A percentile compares a stretch with the other conserved stretches of the same genome.
Evolutionary conservation across 2,797 vertebrate species (phyloP).

Genomic region (Enteromius viviparus): DNA sequence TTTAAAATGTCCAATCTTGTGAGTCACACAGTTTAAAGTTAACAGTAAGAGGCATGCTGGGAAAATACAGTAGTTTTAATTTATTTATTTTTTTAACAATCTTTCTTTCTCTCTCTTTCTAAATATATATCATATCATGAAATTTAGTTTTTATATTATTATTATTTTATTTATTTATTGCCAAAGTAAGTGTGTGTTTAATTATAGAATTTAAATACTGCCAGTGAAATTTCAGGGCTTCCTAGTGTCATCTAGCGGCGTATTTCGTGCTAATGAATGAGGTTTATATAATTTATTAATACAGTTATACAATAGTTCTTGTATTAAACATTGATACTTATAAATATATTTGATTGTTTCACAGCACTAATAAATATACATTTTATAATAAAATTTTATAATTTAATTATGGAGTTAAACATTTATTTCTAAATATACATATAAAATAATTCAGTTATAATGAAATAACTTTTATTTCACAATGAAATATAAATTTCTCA

Average conservation of each 20-base stretch:
- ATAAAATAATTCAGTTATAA: background rate
- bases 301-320: background rate
- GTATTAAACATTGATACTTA: background rate
- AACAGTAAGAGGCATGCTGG: background rate
- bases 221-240: background rate
- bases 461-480: background rate
- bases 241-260: background rate
- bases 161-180: background rate
- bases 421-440: no score
- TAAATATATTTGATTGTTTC: background rate
- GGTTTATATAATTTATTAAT: background rate
- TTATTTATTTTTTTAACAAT: background rate
- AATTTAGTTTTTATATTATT: background rate
- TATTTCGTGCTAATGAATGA: background rate
- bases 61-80: background rate
- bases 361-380: background rate
- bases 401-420: no score
- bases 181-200: background rate
- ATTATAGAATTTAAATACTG: background rate
- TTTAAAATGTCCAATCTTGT: background rate
- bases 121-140: no score
- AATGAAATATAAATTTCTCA: background rate
- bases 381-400: background rate
- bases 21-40: background rate
- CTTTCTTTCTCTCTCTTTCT: no score